A percentile compares a stretch with the other conserved stretches of the same genome.
These are phyloP conservation scores for Platichthys flesus DNA, from an alignment of 2,113 vertebrate species.

Conservation along the genomic window DNA sequence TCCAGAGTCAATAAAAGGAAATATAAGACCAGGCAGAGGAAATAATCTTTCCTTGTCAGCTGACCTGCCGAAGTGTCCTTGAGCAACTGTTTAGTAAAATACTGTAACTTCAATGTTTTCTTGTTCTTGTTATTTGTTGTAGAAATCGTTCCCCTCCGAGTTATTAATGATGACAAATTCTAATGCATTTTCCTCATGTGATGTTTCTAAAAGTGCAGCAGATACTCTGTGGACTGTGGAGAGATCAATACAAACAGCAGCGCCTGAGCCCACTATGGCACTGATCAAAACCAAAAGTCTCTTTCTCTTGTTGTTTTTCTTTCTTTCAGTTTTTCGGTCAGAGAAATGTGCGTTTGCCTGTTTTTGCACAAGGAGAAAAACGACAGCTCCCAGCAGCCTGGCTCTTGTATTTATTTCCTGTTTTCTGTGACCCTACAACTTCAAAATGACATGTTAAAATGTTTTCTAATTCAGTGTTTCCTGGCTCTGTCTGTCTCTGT, in stretches of 20 bases:
- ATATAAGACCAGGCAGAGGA: neutral
- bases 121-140: neutral
- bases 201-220: constrained; percentile 25
- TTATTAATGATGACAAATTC: constrained; percentile 29
- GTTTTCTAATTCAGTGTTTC: neutral
- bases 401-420: neutral
- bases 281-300: constrained; percentile 48
- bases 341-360: neutral
- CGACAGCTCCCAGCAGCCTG: constrained; percentile 10
- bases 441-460: too few relatives aligned
- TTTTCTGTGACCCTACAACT: neutral
- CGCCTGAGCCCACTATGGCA: neutral
- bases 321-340: neutral
- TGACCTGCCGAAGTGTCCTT: constrained; percentile 23
- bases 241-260: constrained; percentile 44
- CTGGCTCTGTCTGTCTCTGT: constrained; percentile 1
- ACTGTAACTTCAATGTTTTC: neutral
- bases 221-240: constrained; percentile 15
- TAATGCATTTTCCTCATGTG: neutral
- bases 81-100: neutral
- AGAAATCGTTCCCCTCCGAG: constrained; percentile 10
- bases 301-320: neutral
- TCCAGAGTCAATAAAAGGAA: constrained; percentile 10
- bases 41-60: constrained; percentile 3
- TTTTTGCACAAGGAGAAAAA: constrained; percentile 21